These are phyloP conservation scores for Sebastes nivosus DNA, from an alignment of 2,797 vertebrate species.

Conservation along the genomic window DNA sequence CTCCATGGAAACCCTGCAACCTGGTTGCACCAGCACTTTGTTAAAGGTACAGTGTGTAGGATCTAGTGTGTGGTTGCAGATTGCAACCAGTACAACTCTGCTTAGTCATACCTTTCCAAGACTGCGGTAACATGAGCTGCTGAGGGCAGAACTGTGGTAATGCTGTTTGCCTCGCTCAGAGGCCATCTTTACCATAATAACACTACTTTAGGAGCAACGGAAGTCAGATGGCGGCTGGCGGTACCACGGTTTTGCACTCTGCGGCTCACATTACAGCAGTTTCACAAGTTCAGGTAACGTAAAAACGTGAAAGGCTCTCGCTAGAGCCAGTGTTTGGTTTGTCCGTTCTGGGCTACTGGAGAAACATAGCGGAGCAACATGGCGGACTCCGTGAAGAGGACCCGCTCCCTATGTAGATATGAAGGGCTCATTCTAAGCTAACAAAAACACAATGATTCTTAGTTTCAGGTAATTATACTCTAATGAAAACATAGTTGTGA, in stretches of 20 bases:
- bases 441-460: neutral
- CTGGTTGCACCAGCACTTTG: neutral
- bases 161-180: neutral
- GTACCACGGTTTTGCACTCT: neutral
- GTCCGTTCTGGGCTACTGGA: neutral
- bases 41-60: neutral
- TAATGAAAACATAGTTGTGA: too few relatives aligned
- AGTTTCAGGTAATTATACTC: too few relatives aligned
- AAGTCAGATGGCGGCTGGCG: neutral
- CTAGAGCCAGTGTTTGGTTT: neutral
- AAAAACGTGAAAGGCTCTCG: accelerated
- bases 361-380: neutral
- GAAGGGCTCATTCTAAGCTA: neutral
- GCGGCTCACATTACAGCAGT: neutral
- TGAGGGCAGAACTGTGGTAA: neutral
- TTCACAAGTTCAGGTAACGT: neutral
- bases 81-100: too few relatives aligned
- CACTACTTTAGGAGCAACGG: too few relatives aligned
- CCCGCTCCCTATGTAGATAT: too few relatives aligned
- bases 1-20: neutral
- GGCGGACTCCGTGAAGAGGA: neutral
- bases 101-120: neutral
- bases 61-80: too few relatives aligned
- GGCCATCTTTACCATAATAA: too few relatives aligned
- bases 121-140: neutral